Percentiles rank a stretch among this genome's conserved stretches.
Evolutionary conservation across 2,888 invertebrate genomes (phyloP).

Genomic region (Cephus nigrinus): DNA sequence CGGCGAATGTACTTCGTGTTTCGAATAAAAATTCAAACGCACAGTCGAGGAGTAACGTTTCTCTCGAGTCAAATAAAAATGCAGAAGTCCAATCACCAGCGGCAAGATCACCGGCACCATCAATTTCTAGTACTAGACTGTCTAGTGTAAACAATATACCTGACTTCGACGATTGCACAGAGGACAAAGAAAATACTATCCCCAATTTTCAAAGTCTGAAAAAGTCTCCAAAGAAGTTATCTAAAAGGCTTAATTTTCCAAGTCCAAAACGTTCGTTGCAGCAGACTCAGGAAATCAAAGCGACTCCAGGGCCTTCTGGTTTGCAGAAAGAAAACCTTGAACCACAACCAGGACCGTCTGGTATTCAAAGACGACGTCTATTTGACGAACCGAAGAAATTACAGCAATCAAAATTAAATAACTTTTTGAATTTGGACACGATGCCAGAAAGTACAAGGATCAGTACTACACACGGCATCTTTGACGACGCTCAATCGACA

Average conservation of each 20-base stretch:
- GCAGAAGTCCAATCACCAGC: not conserved
- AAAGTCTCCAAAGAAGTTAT: not conserved
- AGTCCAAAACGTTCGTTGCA: not conserved
- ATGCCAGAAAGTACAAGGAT: slow-evolving; percentile 40
- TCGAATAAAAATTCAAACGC: not conserved
- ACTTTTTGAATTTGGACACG: slow-evolving; percentile 49
- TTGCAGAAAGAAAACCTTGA: slow-evolving; percentile 11
- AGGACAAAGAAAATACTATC: not conserved
- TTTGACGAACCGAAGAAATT: slow-evolving; percentile 27
- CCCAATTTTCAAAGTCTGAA: not conserved
- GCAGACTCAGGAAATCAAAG: not conserved
- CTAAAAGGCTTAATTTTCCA: not conserved
- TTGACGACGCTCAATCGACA: not conserved
- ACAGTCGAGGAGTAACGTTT: not conserved
- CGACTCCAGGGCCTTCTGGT: not conserved
- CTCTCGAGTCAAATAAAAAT: not conserved
- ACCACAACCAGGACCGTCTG: slow-evolving; percentile 41
- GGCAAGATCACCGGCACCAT: not conserved
- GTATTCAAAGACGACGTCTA: slow-evolving; percentile 20
- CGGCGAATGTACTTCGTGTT: not conserved
- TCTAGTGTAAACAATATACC: not conserved
- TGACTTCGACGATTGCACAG: not conserved
- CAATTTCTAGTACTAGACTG: not conserved
- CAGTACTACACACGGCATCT: not conserved
- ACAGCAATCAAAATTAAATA: slow-evolving; percentile 51